These are phyloP conservation scores for Empis stercorea DNA, from an alignment of 2,888 invertebrate genomes.

Conservation along the genomic window DNA sequence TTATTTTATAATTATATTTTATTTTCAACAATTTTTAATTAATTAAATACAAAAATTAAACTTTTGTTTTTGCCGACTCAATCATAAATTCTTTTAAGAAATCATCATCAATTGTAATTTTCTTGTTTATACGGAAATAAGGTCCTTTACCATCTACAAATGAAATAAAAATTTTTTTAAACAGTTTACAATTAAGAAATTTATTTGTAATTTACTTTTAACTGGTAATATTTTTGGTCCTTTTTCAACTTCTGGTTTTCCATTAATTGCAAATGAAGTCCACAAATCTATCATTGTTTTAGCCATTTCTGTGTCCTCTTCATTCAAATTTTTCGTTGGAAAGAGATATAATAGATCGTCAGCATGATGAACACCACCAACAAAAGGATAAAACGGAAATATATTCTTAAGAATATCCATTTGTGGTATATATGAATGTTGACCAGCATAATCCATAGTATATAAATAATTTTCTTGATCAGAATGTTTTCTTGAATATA, in stretches of 20 bases:
- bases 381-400: slow-evolving; percentile 33
- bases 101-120: slow-evolving; percentile 18
- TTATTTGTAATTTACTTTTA: slow-evolving; percentile 6
- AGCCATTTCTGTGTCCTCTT: slow-evolving; percentile 31
- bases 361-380: slow-evolving; percentile 44
- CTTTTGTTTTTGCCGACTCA: too few species aligned
- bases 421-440: slow-evolving; percentile 28
- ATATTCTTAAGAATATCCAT: too few species aligned
- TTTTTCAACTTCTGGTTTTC: slow-evolving; percentile 19
- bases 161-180: background rate
- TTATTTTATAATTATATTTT: too few species aligned
- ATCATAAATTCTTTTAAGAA: too few species aligned
- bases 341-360: slow-evolving; percentile 49
- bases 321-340: slow-evolving; percentile 26
- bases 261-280: slow-evolving; percentile 33
- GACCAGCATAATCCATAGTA: slow-evolving; percentile 39
- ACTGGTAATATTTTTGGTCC: slow-evolving; percentile 11
- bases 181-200: background rate
- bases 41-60: too few species aligned
- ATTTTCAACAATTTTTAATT: too few species aligned
- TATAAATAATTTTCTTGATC: slow-evolving; percentile 36
- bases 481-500: slow-evolving; percentile 18
- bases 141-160: slow-evolving; percentile 25
- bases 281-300: slow-evolving; percentile 37
- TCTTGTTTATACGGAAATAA: slow-evolving; percentile 27